Evolutionary conservation across 1,140 invertebrate genomes (phyloP), one percentile per base, ranked within the genome.

Genomic region (Zophobas atratus): DNA sequence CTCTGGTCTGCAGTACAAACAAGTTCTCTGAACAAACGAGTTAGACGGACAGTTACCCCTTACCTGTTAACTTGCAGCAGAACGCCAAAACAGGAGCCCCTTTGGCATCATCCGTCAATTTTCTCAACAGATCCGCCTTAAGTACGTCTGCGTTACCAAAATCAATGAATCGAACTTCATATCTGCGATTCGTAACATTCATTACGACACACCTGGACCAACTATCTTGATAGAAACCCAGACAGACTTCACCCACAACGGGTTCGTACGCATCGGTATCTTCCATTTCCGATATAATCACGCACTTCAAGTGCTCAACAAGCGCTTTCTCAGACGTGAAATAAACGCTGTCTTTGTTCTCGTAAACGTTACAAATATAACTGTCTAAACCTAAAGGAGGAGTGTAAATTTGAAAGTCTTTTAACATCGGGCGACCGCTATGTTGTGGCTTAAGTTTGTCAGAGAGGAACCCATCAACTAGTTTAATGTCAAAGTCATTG

Each of bases 151-250:
- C n/a, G 48, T 75, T 79, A 4, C 80, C 80, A 57, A 55, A 81
- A 77, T 81, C 80, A 0, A 81, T 75, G 1, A 74, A 73, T 4
- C 43, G 43, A 5, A 79, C 67, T 6, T 46, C 20, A 33, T 75
- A 77, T 6, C 36, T 39, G 4, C 57, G 36, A 1, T 75, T 75
- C 43, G 43, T 35, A 8, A 51, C 46, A 1, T 36, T 20, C 6
- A 72, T 38, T 0, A 78, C 48, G 6, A 76, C 74, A 3, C 70
- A 78, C 48, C 80, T 74, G 49, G 71, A 81, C 80, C 80, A 81
- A 20, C 38, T n/a, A 34, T 67, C 80, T 72, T 39, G 32, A 75
- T 74, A 67, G n/a, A 56, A 57, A 1, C 70, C 77, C 3, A 79
- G 38, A 51, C 77, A 75, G 70, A 81, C 76, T 48, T 81, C 77